A percentile compares a stretch with the other conserved stretches of the same genome.
Conservation (phyloP, 2,797 vertebrate species). For the Channa striata region DNA sequence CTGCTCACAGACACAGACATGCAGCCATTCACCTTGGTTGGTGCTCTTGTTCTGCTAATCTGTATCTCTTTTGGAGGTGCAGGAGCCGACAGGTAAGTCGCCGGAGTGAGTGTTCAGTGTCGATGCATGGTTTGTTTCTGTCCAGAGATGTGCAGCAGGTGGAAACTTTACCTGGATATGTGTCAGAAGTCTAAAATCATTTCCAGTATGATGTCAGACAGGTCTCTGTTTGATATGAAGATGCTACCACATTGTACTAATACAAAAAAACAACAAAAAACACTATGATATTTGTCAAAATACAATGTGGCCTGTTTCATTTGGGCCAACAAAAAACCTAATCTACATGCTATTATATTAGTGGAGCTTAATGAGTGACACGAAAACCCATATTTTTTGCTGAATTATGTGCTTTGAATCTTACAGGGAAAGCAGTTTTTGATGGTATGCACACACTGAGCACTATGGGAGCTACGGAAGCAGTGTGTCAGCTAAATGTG, state of each 20-base stretch:
- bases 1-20: conserved; percentile 75
- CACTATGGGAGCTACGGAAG: conserved; percentile 36
- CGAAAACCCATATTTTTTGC: not conserved
- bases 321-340: conserved; percentile 10
- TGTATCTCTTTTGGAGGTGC: conserved; percentile 66
- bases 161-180: conserved; percentile 13
- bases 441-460: conserved; percentile 28
- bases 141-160: conserved; percentile 47
- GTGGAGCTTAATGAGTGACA: conserved; percentile 27
- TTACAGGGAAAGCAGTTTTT: conserved; percentile 41
- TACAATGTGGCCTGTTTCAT: conserved; percentile 17
- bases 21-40: conserved; percentile 76
- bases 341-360: conserved; percentile 16
- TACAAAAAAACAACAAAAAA: not conserved
- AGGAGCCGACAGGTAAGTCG: conserved; percentile 80
- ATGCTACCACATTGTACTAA: conserved; percentile 5
- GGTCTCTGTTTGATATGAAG: not conserved
- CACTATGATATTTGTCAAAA: not conserved
- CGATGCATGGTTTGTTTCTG: conserved; percentile 19
- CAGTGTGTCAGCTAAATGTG: conserved; percentile 71
- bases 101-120: not conserved
- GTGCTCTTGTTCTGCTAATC: conserved; percentile 70
- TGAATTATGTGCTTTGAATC: conserved; percentile 35
- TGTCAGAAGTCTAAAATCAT: conserved; percentile 9
- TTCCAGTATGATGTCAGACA: conserved; percentile 10